Evolutionary conservation across 2,797 vertebrate species (phyloP).

Genomic region (Dryobates pubescens): DNA sequence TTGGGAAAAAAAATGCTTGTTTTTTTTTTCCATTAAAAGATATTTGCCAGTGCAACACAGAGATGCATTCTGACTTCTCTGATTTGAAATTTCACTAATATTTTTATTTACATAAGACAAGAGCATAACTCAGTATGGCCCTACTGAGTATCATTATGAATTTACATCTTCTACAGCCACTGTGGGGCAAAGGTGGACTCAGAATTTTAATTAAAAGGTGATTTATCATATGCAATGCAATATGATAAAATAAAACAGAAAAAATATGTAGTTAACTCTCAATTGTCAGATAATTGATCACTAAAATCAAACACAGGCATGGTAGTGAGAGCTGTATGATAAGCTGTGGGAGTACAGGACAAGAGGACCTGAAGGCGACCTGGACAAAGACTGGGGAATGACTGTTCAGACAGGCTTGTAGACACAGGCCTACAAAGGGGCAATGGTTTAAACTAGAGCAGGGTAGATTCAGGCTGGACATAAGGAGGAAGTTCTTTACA

Average conservation of each 20-base stretch:
- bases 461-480: too few relatives aligned
- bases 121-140: background rate
- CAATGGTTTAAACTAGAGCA: too few relatives aligned
- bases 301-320: background rate
- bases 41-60: background rate
- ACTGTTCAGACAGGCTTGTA: too few relatives aligned
- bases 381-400: too few relatives aligned
- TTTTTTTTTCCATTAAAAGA: background rate
- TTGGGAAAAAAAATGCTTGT: background rate
- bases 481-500: too few relatives aligned
- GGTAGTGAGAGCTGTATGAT: background rate
- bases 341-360: background rate
- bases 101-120: constrained; percentile 35
- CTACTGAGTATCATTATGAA: background rate
- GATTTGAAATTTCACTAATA: constrained; percentile 23
- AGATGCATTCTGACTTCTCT: background rate
- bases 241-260: background rate
- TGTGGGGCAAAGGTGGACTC: background rate
- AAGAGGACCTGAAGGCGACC: background rate
- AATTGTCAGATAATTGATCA: background rate
- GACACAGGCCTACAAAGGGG: too few relatives aligned
- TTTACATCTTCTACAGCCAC: background rate
- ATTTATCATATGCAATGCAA: background rate
- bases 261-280: background rate
- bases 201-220: background rate